These are phyloP conservation scores for Oncorhynchus keta DNA, from an alignment of 2,113 vertebrate genomes.

Conservation along the genomic window DNA sequence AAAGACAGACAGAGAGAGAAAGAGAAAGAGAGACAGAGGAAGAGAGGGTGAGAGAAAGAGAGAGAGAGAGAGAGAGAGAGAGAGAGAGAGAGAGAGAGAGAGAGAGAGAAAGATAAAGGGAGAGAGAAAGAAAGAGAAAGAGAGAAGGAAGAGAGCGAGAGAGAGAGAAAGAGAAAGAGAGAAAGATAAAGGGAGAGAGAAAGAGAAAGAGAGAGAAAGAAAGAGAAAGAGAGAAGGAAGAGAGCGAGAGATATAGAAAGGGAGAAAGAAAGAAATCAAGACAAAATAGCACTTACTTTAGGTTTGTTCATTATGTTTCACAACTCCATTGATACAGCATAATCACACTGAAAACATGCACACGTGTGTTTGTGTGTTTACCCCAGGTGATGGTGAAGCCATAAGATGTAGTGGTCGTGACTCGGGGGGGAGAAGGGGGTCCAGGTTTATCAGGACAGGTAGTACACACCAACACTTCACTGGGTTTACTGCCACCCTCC, in stretches of 20 bases:
- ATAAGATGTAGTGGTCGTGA: slow-evolving; percentile 80
- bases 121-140: too few species aligned
- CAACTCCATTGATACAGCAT: too few species aligned
- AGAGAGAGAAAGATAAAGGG: fast-evolving
- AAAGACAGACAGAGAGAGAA: too few species aligned
- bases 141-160: too few species aligned
- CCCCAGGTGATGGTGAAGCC: slow-evolving; percentile 93
- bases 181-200: fast-evolving
- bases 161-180: too few species aligned
- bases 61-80: too few species aligned
- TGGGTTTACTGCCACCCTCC: slow-evolving; percentile 93
- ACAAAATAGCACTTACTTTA: too few species aligned
- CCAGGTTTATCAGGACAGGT: slow-evolving; percentile 95
- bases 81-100: too few species aligned
- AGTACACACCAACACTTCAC: slow-evolving; percentile 92
- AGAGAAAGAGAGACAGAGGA: fast-evolving
- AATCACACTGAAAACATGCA: neutral
- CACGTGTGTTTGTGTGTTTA: slow-evolving; percentile 57
- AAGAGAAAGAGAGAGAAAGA: neutral
- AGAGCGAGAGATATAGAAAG: too few species aligned
- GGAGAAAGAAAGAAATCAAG: neutral
- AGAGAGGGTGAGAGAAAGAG: fast-evolving
- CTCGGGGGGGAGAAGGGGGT: slow-evolving; percentile 82
- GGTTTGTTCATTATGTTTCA: too few species aligned
- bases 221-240: too few species aligned